phyloP scores from a whole-genome alignment of 2,113 vertebrate species.

The Xerus inauris region DNA sequence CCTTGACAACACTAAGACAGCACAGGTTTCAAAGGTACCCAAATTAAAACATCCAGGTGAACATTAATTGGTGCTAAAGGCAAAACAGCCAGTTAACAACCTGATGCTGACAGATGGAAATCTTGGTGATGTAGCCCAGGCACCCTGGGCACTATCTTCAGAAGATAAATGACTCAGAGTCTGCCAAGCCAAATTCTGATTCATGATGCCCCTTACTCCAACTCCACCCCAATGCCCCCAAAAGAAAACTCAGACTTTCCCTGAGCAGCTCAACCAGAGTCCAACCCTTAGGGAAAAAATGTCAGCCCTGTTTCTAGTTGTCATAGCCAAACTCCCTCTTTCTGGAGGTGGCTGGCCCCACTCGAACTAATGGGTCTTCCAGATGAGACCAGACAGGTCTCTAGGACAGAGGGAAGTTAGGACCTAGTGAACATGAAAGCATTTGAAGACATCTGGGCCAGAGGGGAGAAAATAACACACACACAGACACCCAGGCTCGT shows the following conservation, averaged over 20 bases:
- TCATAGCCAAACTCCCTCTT: neutral
- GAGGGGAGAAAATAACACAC: neutral
- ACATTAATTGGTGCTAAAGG: slow-evolving; percentile 12
- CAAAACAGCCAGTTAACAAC: slow-evolving; percentile 42
- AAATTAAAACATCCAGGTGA: slow-evolving; percentile 36
- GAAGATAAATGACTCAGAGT: slow-evolving; percentile 59
- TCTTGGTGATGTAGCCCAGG: neutral
- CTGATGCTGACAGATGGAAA: slow-evolving; percentile 10
- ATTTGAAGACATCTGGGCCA: neutral
- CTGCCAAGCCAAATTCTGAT: slow-evolving; percentile 22
- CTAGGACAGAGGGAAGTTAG: neutral
- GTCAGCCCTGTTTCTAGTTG: neutral
- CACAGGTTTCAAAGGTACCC: neutral
- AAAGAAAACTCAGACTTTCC: slow-evolving; percentile 10
- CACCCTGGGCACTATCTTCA: neutral
- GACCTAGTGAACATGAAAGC: neutral
- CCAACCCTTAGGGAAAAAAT: neutral
- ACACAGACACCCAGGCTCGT: neutral
- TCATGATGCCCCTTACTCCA: neutral
- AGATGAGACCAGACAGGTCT: neutral
- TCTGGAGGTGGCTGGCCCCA: neutral
- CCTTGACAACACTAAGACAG: neutral
- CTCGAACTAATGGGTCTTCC: neutral
- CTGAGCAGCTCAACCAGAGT: neutral
- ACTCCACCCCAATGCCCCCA: neutral